These are phyloP conservation scores for Heliornis fulica DNA, from an alignment of 2,113 vertebrate species.

Conservation along the genomic window DNA sequence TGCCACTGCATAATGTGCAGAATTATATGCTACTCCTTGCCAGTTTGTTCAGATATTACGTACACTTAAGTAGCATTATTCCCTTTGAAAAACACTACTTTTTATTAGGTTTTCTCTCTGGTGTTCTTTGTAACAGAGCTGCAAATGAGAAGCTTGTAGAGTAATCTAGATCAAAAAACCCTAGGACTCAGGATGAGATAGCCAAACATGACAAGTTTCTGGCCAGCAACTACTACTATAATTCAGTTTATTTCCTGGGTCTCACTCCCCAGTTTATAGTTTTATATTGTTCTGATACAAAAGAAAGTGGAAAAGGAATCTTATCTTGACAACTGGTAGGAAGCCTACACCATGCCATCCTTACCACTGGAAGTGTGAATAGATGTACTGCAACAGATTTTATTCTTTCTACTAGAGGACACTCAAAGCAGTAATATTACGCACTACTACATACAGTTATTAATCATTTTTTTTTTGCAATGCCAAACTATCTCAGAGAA, in stretches of 20 bases:
- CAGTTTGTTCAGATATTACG: conserved; percentile 68
- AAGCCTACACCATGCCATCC: not conserved
- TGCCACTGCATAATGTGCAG: conserved; percentile 49
- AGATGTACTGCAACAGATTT: not conserved
- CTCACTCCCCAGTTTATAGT: not conserved
- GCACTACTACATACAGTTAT: not conserved
- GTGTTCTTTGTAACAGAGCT: not conserved
- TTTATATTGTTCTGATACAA: not conserved
- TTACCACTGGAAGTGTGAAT: not conserved
- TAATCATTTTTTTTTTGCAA: not conserved
- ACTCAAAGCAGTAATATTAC: not conserved
- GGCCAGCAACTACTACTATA: not conserved
- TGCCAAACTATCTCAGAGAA: not conserved
- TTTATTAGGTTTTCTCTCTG: not conserved
- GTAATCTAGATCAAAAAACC: not conserved
- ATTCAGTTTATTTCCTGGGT: not conserved
- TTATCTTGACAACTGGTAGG: not conserved
- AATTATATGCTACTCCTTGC: conserved; percentile 60
- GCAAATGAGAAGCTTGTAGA: not conserved
- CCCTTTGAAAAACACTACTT: conserved; percentile 40
- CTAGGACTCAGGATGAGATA: not conserved
- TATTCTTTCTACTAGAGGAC: not conserved
- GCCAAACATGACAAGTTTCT: not conserved
- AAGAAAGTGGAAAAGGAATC: not conserved
- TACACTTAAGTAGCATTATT: conserved; percentile 29